Base-by-base conservation (phyloP, 2,113 vertebrate genomes). In the Mobula hypostoma region DNA sequence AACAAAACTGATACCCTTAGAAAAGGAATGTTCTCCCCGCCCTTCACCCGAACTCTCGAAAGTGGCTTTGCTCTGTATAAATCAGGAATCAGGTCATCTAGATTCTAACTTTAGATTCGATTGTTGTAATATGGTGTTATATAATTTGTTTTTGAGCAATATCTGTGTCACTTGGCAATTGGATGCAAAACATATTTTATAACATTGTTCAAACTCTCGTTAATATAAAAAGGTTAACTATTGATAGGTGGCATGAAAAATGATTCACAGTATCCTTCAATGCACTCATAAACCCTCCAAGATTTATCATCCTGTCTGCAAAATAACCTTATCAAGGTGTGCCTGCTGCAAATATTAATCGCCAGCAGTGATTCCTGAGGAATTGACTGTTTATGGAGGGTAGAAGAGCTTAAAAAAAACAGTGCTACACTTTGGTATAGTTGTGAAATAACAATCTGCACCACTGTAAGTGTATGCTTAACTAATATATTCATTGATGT, bases 391-490 rank as follows among this genome's bases (percentile, higher is more conserved):
- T 88, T 68, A 90, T 90, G 19, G 85, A 66, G 14, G 61, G 61
- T 90, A 58, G 85, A 61, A 90, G 61, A 32, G 63, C 29, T 90
- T 61, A 27, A 88, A 88, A 66, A 68, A 88, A 88, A 88, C 85
- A 88, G 27, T 88, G 85, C 12, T 90, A 58, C 61, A 66, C 85
- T 90, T 90, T 32, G 17, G 85, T 90, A 27, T 32, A n/a, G 63
- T 21, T 90, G 85, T 68, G 61, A 90, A 68, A 32, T 90, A 66
- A 90, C 61, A 15, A 56, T 63, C 27, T 66, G 61, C 66, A 58
- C 40, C 68, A 14, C 29, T 90, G 61, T 66, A 90, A 66, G 66
- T 66, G 61, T 90, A 68, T 90, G 85, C 66, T 63, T 29, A 66
- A 29, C 61, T 68, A 90, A 90, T 90, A 88, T 29, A 36, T 29